These are phyloP conservation scores for Prinia subflava DNA, from an alignment of 2,113 vertebrate genomes.

Conservation along the genomic window DNA sequence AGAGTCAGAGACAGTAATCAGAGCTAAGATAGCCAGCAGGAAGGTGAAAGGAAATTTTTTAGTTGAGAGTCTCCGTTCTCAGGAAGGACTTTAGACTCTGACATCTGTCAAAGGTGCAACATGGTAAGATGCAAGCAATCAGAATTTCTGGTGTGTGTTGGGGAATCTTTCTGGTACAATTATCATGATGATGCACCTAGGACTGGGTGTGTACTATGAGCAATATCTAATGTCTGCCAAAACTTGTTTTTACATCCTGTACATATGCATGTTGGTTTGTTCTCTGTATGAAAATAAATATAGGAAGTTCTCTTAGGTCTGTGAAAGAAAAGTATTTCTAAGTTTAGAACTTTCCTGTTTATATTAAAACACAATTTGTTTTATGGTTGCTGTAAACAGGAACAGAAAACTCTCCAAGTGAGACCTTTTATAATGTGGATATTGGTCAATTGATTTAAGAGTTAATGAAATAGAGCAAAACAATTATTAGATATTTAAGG, in stretches of 20 bases:
- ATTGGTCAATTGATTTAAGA: not conserved
- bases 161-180: not conserved
- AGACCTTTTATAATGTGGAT: not conserved
- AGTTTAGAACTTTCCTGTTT: not conserved
- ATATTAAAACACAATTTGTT: not conserved
- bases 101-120: not conserved
- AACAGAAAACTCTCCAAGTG: not conserved
- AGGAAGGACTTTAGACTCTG: not conserved
- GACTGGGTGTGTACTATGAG: accelerated
- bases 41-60: not conserved
- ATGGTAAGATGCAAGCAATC: not conserved
- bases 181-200: not conserved
- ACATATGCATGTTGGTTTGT: not conserved
- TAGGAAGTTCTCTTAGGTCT: not conserved
- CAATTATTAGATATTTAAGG: not conserved
- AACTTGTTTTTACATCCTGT: not conserved
- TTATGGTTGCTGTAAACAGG: not conserved
- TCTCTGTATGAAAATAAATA: not conserved
- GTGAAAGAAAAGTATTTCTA: not conserved
- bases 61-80: not conserved
- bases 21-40: not conserved
- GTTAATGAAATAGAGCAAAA: not conserved
- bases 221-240: not conserved
- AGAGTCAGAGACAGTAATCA: not conserved
- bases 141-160: not conserved